These are phyloP conservation scores for Muscicapa adusta DNA, from an alignment of 2,113 vertebrate genomes.

Conservation along the genomic window DNA sequence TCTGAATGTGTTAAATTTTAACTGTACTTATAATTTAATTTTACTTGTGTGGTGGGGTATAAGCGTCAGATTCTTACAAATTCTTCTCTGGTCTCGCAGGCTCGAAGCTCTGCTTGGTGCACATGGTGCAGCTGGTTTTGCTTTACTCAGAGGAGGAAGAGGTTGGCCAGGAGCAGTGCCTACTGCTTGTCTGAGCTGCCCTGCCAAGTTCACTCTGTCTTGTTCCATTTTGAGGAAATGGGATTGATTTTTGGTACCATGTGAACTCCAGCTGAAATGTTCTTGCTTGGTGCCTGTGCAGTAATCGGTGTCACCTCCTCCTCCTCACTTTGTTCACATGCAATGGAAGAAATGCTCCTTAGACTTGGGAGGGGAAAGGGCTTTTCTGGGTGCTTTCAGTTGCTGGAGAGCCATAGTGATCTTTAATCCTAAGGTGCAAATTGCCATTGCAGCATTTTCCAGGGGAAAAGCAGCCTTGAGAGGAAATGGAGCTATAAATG, in stretches of 20 bases:
- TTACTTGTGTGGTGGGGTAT: not conserved
- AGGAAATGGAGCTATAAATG: slow-evolving; percentile 28
- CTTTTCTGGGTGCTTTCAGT: not conserved
- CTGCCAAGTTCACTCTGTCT: not conserved
- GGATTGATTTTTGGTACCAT: not conserved
- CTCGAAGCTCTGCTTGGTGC: not conserved
- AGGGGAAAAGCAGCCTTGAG: not conserved
- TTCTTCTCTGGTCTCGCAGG: not conserved
- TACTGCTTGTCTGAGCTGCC: not conserved
- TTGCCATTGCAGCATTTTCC: not conserved
- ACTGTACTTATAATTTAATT: not conserved
- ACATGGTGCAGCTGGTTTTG: not conserved
- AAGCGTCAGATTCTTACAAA: accelerated
- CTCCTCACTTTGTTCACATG: accelerated
- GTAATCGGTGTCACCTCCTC: not conserved
- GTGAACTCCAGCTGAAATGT: not conserved
- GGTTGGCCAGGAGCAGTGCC: not conserved
- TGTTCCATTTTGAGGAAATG: not conserved
- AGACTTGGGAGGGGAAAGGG: not conserved
- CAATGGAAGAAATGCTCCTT: not conserved
- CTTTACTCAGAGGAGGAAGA: not conserved
- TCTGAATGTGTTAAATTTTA: not conserved
- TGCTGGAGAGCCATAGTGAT: not conserved
- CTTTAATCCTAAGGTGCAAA: slow-evolving; percentile 40
- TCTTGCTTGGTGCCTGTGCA: not conserved